A percentile compares a stretch with the other conserved stretches of the same genome.
Conservation (phyloP, 2,888 invertebrate species). For the Agrypnus murinus region DNA sequence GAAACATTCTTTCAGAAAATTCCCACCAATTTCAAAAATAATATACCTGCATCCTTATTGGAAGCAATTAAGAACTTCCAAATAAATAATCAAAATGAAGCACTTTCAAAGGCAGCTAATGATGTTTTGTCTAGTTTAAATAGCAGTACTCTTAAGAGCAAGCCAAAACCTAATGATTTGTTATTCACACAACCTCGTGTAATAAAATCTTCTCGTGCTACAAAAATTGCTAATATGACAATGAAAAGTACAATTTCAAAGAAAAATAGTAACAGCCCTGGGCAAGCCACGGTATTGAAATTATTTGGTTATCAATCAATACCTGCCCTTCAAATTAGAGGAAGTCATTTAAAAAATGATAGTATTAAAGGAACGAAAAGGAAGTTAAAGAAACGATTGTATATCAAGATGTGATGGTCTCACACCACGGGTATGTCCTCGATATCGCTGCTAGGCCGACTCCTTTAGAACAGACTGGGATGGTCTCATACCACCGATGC, state of each 20-base stretch:
- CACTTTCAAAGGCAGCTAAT: not conserved
- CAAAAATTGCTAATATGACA: conserved; percentile 19
- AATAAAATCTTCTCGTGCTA: not conserved
- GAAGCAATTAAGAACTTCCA: not conserved
- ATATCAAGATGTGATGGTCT: too few species aligned
- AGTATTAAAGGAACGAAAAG: too few species aligned
- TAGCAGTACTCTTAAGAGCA: too few species aligned
- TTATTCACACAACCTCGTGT: not conserved
- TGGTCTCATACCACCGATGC: too few species aligned
- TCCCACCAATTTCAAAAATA: not conserved
- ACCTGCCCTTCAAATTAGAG: conserved; percentile 6
- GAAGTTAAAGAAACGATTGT: too few species aligned
- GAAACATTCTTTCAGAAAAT: conserved; percentile 2
- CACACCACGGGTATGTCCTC: too few species aligned
- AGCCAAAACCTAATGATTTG: not conserved
- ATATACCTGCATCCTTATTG: not conserved
- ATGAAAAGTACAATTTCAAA: not conserved
- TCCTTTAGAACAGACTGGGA: too few species aligned
- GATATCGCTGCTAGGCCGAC: too few species aligned
- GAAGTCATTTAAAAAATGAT: conserved; percentile 12
- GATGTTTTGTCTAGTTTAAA: not conserved
- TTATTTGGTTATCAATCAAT: conserved; percentile 19
- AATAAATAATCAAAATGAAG: not conserved
- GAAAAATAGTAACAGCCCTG: not conserved
- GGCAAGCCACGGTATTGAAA: not conserved